These are phyloP conservation scores for Hydrotaea diabolus DNA, from an alignment of 2,888 invertebrate genomes.

Conservation along the genomic window DNA sequence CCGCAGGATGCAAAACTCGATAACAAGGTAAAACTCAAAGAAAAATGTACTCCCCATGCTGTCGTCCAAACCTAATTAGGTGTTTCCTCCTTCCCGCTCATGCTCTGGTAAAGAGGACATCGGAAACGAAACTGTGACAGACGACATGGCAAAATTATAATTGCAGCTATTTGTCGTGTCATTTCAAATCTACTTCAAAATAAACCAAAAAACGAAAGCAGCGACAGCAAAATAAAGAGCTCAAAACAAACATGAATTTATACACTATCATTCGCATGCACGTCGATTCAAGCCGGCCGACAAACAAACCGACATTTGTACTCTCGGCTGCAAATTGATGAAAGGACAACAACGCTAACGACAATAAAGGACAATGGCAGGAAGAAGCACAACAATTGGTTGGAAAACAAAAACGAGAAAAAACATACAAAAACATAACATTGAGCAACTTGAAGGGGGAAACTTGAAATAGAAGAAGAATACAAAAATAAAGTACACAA, in stretches of 20 bases:
- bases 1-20: neutral
- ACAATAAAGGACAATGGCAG: conserved; percentile 18
- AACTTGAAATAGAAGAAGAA: neutral
- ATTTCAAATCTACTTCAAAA: conserved; percentile 24
- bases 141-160: conserved; percentile 23
- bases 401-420: neutral
- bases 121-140: conserved; percentile 12
- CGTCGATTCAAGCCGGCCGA: neutral
- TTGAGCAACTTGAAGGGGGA: neutral
- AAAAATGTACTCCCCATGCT: neutral
- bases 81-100: neutral
- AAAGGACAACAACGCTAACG: neutral
- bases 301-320: neutral
- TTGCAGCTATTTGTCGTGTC: conserved; percentile 36
- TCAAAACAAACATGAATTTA: neutral
- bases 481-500: neutral
- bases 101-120: neutral
- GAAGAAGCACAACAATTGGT: conserved; percentile 13
- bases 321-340: neutral
- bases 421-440: neutral
- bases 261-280: neutral
- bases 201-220: neutral
- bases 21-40: neutral
- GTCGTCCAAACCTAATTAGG: conserved; percentile 1
- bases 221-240: neutral